Percentiles rank a stretch among this genome's conserved stretches.
Conservation (phyloP, 2,113 vertebrate genomes). For the Jacana jacana region DNA sequence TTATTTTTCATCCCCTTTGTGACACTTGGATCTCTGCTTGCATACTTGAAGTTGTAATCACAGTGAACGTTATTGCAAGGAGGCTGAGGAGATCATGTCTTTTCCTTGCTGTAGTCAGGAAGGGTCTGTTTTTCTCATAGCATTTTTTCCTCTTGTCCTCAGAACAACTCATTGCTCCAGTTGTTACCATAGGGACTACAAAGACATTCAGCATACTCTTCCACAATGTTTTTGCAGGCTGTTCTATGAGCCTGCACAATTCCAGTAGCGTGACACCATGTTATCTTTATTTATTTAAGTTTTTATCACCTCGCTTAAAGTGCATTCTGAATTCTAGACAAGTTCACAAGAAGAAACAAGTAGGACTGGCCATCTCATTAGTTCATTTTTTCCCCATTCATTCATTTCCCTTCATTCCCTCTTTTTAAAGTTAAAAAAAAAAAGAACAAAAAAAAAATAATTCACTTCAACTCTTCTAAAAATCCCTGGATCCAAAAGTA, state of each 20-base stretch:
- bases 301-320: neutral
- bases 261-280: neutral
- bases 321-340: neutral
- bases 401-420: neutral
- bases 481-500: neutral
- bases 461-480: neutral
- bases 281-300: constrained; percentile 33
- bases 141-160: constrained; percentile 52
- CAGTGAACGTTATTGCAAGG: neutral
- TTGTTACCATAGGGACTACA: constrained; percentile 55
- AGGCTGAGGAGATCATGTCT: neutral
- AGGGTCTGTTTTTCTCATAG: constrained; percentile 65
- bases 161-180: constrained; percentile 46
- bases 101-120: constrained; percentile 39
- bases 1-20: constrained; percentile 41
- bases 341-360: constrained; percentile 1
- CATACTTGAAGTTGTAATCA: neutral
- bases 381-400: neutral
- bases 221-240: constrained; percentile 11
- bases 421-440: neutral
- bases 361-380: neutral
- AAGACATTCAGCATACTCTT: constrained; percentile 26
- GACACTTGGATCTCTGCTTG: constrained; percentile 40
- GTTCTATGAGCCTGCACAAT: neutral
- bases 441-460: fast-evolving